Conservation (phyloP, 2,113 vertebrate genomes). For the Microtus oregoni region DNA sequence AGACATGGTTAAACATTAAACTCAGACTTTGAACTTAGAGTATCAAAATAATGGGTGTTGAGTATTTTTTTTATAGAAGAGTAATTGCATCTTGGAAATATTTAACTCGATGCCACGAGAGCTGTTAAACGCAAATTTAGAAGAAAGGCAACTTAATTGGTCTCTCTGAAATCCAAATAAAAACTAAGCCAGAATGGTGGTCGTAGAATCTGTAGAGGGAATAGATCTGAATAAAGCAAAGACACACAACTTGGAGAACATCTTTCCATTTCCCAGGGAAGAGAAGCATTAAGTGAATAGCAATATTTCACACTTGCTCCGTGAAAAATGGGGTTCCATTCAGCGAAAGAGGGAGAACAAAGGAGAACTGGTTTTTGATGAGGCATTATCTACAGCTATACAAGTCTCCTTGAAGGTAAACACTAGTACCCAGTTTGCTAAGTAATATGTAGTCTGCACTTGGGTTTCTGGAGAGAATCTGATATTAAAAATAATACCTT, state of each 20-base stretch:
- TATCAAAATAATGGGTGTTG: neutral
- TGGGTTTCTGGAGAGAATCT: neutral
- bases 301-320: neutral
- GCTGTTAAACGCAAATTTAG: neutral
- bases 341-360: neutral
- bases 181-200: neutral
- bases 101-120: neutral
- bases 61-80: neutral
- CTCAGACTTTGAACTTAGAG: neutral
- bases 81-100: conserved; percentile 5
- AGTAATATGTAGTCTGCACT: neutral
- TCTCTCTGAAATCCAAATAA: neutral
- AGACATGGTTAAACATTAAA: neutral
- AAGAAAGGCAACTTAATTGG: neutral
- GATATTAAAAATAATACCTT: neutral
- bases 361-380: neutral
- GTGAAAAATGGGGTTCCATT: neutral
- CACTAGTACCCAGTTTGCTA: neutral
- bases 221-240: neutral
- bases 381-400: neutral
- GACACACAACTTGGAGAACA: neutral
- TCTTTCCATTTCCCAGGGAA: neutral
- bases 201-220: neutral
- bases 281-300: neutral
- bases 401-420: neutral